phyloP scores from a whole-genome alignment of 2,888 invertebrate species.

The Cheilosia grossa region DNA sequence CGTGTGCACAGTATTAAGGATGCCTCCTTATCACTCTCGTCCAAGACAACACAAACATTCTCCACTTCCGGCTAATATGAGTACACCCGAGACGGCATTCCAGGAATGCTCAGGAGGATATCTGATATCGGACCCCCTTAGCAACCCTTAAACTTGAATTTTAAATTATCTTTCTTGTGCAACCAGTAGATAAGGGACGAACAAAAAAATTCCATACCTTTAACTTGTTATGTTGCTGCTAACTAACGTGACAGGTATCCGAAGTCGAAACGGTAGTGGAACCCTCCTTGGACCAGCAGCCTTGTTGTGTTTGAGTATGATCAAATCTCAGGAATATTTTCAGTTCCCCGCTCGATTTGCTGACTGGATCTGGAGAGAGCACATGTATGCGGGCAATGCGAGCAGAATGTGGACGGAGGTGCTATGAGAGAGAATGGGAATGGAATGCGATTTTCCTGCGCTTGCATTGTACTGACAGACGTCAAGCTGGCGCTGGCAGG shows the following conservation, averaged over 20 bases:
- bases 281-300: not conserved
- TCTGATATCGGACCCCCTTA: slow-evolving; percentile 4
- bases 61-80: slow-evolving; percentile 31
- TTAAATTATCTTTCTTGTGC: slow-evolving; percentile 11
- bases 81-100: slow-evolving; percentile 27
- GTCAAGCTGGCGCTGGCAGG: not conserved
- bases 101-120: slow-evolving; percentile 33
- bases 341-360: slow-evolving; percentile 17
- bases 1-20: slow-evolving; percentile 58
- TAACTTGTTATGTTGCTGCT: slow-evolving; percentile 4
- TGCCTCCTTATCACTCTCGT: slow-evolving; percentile 41
- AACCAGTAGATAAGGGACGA: not conserved
- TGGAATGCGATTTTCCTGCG: not conserved
- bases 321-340: slow-evolving; percentile 24
- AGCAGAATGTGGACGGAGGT: not conserved
- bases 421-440: not conserved
- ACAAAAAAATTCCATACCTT: not conserved
- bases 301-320: not conserved
- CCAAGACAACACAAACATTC: slow-evolving; percentile 33
- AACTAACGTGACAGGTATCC: slow-evolving; percentile 51
- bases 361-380: slow-evolving; percentile 3
- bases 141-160: slow-evolving; percentile 34
- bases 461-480: slow-evolving; percentile 9
- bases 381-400: not conserved
- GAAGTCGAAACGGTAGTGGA: not conserved